phyloP scores from a whole-genome alignment of 2,888 invertebrate species.

The Fragum whitleyi region DNA sequence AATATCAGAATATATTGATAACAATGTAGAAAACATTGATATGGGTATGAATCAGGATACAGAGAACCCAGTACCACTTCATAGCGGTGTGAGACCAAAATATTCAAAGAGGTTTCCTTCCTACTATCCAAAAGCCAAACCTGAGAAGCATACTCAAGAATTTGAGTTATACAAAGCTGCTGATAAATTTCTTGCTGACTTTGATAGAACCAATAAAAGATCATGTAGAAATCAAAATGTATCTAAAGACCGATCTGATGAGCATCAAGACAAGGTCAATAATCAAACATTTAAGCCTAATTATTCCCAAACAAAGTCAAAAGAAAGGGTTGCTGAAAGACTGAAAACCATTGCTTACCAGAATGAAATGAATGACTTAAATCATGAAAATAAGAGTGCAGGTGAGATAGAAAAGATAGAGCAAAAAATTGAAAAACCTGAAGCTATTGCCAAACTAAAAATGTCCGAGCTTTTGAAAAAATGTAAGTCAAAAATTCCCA shows the following conservation, averaged over 20 bases:
- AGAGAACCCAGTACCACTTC: not conserved
- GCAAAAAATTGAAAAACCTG: not conserved
- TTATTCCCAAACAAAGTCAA: not conserved
- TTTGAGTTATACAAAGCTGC: slow-evolving; percentile 7
- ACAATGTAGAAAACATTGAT: not conserved
- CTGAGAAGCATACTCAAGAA: not conserved
- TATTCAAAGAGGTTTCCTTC: slow-evolving; percentile 10
- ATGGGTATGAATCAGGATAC: not conserved
- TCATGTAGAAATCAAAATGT: not conserved
- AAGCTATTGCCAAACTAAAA: not conserved
- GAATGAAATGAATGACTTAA: not conserved
- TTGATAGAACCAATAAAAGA: slow-evolving; percentile 8
- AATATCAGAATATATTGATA: not conserved
- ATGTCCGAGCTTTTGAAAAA: not conserved
- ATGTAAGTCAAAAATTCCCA: not conserved
- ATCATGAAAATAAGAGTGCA: not conserved
- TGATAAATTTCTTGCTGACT: not conserved
- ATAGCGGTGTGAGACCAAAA: not conserved
- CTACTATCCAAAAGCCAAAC: not conserved
- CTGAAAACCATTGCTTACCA: not conserved
- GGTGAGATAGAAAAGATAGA: not conserved
- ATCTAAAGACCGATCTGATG: not conserved
- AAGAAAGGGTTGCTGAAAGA: not conserved
- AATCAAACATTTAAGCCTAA: not conserved
- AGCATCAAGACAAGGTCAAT: not conserved